Percentiles rank a stretch among this genome's conserved stretches.
Evolutionary conservation across 2,888 invertebrate species (phyloP).

Genomic region (Himalopsyche japonica): DNA sequence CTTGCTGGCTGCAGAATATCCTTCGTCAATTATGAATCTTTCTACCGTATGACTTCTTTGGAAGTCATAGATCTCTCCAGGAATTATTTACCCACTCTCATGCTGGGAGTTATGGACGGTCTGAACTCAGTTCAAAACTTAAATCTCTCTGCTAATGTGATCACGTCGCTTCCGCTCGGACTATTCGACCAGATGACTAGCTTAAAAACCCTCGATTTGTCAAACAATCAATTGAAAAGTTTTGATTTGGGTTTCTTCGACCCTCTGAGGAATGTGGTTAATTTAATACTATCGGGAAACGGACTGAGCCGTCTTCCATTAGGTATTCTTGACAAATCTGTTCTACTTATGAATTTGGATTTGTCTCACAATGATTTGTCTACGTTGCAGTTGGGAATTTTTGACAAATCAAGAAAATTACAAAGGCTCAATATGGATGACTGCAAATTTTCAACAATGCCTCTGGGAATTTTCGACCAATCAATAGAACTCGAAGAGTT

Average conservation of each 20-base stretch:
- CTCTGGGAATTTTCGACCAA: conserved; percentile 30
- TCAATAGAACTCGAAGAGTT: conserved; percentile 5
- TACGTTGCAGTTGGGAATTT: conserved; percentile 16
- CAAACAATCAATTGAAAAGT: conserved; percentile 18
- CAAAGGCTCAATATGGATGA: conserved; percentile 4
- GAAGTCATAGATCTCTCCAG: conserved; percentile 22
- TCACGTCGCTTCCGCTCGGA: conserved; percentile 17
- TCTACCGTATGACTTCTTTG: conserved; percentile 12
- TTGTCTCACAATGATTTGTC: conserved; percentile 28
- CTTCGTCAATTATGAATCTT: conserved; percentile 7
- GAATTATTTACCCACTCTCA: conserved; percentile 3
- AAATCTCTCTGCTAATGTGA: conserved; percentile 18
- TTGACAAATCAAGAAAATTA: conserved; percentile 15
- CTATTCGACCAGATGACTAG: conserved; percentile 21
- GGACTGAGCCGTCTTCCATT: conserved; percentile 7
- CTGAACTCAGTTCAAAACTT: conserved; percentile 13
- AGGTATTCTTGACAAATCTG: conserved; percentile 23
- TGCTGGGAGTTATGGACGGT: conserved; percentile 19
- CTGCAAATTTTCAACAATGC: conserved; percentile 19
- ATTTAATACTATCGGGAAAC: conserved; percentile 19
- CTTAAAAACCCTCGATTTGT: conserved; percentile 24
- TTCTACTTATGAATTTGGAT: conserved; percentile 5
- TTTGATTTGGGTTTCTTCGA: conserved; percentile 26
- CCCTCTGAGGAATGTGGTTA: background rate
- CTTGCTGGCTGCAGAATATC: conserved; percentile 19